Base-by-base conservation (phyloP, 1,140 invertebrate genomes). In the Drosophila grimshawi region DNA sequence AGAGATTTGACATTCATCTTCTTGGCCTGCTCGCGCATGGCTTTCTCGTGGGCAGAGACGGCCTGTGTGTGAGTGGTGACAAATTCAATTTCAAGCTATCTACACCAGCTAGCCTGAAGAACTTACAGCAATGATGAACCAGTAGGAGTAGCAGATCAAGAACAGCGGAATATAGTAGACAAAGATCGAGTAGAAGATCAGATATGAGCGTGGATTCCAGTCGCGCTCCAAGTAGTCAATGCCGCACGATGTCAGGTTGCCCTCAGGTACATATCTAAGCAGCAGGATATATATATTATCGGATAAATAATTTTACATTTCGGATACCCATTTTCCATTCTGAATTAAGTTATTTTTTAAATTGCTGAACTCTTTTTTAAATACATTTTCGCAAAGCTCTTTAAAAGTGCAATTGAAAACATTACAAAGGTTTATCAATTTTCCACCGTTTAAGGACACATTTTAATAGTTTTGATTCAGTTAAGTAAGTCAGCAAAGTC, bases 1-100 rank as follows among this genome's bases (percentile, higher is more conserved):
- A 97, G 92, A 2, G 96, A 96, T 55, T 96, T 95, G 6, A 97
- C 96, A 85, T 97, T 97, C 96, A 97, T 97, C 92, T 97, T 97
- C 92, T 96, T 97, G 2, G 96, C 96, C 93, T 97, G 96, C 88
- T 97, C 96, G 60, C 95, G 93, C 96, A 98, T 97, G 43, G 94
- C 94, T 92, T 95, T 96, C 90, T 97, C 96, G 85, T 98, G 97
- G 63, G 95, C 95, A 29, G 95, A 94, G 19, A 97, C 96, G 55
- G 96, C 95, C 93, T 95, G n/a, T 71, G 56, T 2, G 10, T 27
- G 7, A 51, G 3, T 35, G n/a, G 10, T 2, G 19, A 3, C 6
- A 33, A 37, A 5, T n/a, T 11, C 10, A 7, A 3, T 1, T 32
- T 35, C 35, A 6, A 4, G 6, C 0, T 19, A 35, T 30, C 4